Evolutionary conservation across 2,113 vertebrate species (phyloP).

Genomic region (Rafetus swinhoei): DNA sequence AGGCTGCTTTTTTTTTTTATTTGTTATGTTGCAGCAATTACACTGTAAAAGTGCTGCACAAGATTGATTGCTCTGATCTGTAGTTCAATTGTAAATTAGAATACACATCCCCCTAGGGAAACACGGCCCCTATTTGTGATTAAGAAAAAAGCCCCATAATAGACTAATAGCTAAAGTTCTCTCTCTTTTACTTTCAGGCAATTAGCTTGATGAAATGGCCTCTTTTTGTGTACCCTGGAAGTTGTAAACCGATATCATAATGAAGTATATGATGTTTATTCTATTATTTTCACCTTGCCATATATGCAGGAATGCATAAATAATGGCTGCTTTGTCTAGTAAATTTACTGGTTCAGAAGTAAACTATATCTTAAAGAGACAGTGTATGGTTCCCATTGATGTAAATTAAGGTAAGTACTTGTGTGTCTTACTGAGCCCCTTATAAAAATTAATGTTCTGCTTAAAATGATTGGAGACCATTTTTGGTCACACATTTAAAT

Average conservation of each 20-base stretch:
- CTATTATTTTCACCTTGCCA: constrained; percentile 92
- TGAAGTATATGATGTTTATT: constrained; percentile 92
- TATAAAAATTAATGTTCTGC: neutral
- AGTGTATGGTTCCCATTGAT: constrained; percentile 37
- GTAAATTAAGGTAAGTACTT: neutral
- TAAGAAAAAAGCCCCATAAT: constrained; percentile 98
- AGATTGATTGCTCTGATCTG: constrained; percentile 99
- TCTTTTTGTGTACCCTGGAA: constrained; percentile 87
- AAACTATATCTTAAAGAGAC: constrained; percentile 81
- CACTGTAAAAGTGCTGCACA: constrained; percentile 91
- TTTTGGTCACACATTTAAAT: constrained; percentile 37
- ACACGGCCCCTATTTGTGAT: constrained; percentile 97
- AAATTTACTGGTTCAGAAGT: constrained; percentile 75
- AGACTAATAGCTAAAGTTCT: constrained; percentile 97
- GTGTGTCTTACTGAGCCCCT: neutral
- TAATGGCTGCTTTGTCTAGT: constrained; percentile 80
- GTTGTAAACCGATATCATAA: constrained; percentile 95
- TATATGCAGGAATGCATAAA: constrained; percentile 79
- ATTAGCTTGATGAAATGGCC: constrained; percentile 99
- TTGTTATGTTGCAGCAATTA: constrained; percentile 95
- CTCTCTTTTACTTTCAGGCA: constrained; percentile 96
- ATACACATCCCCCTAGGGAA: constrained; percentile 93
- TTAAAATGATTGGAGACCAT: neutral
- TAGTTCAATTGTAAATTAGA: constrained; percentile 99
- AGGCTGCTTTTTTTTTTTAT: constrained; percentile 83